Evolutionary conservation across 2,113 vertebrate genomes (phyloP).

Genomic region (Nycticryphes semicollaris): DNA sequence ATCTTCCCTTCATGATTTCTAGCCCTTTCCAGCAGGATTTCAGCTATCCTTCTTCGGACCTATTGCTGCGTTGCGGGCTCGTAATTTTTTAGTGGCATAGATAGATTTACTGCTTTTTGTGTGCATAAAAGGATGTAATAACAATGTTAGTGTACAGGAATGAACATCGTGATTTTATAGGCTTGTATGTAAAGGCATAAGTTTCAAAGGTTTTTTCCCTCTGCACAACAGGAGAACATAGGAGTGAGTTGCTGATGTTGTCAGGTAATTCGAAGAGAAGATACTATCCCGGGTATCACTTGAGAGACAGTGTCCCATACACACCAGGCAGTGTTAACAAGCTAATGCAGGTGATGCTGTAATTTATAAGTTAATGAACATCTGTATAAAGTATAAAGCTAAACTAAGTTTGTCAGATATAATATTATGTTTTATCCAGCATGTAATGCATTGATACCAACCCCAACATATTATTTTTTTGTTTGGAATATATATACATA

Average conservation of each 20-base stretch:
- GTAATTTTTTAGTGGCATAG: not conserved
- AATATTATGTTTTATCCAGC: not conserved
- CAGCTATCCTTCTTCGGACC: not conserved
- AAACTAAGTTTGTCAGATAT: not conserved
- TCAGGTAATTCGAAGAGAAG: not conserved
- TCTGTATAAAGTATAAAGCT: not conserved
- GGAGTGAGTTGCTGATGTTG: not conserved
- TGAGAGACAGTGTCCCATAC: not conserved
- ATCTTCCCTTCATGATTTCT: not conserved
- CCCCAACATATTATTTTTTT: not conserved
- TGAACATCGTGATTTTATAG: not conserved
- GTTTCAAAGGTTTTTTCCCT: not conserved
- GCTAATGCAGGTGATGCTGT: not conserved
- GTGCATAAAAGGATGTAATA: not conserved
- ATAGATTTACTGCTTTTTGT: not conserved
- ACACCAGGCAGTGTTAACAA: not conserved
- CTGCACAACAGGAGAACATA: not conserved
- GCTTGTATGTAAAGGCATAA: not conserved
- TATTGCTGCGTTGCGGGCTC: not conserved
- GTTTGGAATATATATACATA: not conserved
- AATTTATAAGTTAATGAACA: not conserved
- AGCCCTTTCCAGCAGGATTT: not conserved
- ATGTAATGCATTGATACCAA: not conserved
- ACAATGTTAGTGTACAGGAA: not conserved
- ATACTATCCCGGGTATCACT: not conserved